Evolutionary conservation across 2,888 invertebrate species (phyloP).

Genomic region (Acleris emargana): DNA sequence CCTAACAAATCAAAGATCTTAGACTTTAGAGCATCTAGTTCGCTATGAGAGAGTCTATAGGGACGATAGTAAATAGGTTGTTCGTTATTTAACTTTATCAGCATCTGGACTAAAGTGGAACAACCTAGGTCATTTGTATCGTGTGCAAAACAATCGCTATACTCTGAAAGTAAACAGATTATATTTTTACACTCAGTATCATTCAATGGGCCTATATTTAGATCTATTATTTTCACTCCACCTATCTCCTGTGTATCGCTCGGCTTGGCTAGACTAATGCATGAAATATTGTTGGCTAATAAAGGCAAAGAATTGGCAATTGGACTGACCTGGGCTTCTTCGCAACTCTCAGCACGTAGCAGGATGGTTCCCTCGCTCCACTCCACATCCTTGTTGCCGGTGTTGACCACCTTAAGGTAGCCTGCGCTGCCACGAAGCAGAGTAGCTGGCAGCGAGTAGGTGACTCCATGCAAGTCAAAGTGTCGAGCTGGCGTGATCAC

Average conservation of each 20-base stretch:
- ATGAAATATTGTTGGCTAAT: constrained; percentile 12
- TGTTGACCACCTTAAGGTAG: constrained; percentile 44
- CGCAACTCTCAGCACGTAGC: too few relatives aligned
- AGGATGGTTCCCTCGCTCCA: constrained; percentile 24
- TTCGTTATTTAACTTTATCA: constrained; percentile 38
- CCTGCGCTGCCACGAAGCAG: constrained; percentile 42
- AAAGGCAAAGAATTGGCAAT: too few relatives aligned
- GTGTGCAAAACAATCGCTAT: constrained; percentile 39
- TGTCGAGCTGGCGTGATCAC: too few relatives aligned
- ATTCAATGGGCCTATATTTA: constrained; percentile 15
- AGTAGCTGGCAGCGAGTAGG: constrained; percentile 42
- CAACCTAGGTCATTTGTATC: constrained; percentile 41
- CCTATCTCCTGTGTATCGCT: too few relatives aligned
- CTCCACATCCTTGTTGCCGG: constrained; percentile 24
- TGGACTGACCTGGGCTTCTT: too few relatives aligned
- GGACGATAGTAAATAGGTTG: constrained; percentile 39
- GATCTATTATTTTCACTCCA: too few relatives aligned
- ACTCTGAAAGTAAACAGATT: constrained; percentile 31
- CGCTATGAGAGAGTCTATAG: constrained; percentile 38
- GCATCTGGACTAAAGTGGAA: constrained; percentile 41
- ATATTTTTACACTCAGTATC: constrained; percentile 11
- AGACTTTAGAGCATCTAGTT: constrained; percentile 31
- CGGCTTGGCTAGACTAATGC: not conserved
- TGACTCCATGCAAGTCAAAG: too few relatives aligned
- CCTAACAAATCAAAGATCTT: constrained; percentile 37